Evolutionary conservation across 2,888 invertebrate species (phyloP), one percentile per base, ranked within the genome.

Genomic region (Anthophora plumipes): DNA sequence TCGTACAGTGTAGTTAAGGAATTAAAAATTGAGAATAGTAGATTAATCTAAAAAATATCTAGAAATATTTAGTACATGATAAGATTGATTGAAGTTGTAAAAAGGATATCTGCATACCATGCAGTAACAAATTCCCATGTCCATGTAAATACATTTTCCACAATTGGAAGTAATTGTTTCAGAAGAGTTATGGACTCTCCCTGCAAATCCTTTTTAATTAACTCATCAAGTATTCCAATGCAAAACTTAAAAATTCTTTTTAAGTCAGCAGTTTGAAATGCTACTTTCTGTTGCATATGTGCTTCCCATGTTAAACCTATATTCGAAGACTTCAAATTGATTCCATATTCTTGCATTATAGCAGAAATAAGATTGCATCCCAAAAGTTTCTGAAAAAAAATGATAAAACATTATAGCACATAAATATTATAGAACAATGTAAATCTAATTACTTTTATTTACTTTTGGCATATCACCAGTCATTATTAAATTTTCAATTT

Each of bases 261-360:
- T 85, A 98, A 94, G 92, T 98, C 97, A 64, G 95, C 94, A 31
- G 95, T 95, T 94, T 98, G 98, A 94, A 98, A 98, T 55, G 96
- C 95, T 89, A 96, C 96, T 93, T 98, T 98, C 43, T 97, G 96
- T 90, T 96, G 95, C 89, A 97, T 96, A 93, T 98, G 98, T 48
- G 96, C 95, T 93, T 98, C 98, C 97, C 97, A 98, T 57, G 98
- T 96, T 64, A 98, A 94, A 8, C 98, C 98, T 14, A 98, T 96
- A 93, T 97, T 97, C 46, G 97, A 96, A 1, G 98, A 97, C 91
- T 97, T 96, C 0, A 96, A 96, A 6, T 97, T 97, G 43, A 96
- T 97, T 11, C 97, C 96, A 94, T 97, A 98, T 93, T 98, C 98
- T 94, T 97, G 97, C 94, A 98, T 96, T 61, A 98, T 94, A 12